Evolutionary conservation across 1,140 invertebrate species (phyloP).

Genomic region (Leptestheria dahalacensis): DNA sequence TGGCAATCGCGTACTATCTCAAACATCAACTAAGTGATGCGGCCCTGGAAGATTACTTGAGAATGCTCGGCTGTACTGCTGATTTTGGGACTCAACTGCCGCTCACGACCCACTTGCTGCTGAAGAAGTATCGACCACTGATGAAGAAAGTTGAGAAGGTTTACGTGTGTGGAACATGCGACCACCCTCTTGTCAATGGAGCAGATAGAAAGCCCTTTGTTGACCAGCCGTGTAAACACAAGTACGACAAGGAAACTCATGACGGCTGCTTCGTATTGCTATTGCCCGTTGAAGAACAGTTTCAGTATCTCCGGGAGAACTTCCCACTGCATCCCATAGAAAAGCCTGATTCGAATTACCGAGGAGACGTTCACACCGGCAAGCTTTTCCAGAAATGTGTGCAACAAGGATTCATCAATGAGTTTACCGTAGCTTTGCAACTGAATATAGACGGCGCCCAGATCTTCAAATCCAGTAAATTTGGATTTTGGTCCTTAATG

Average conservation of each 20-base stretch:
- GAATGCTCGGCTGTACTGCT: neutral
- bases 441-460: slow-evolving; percentile 4
- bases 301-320: neutral
- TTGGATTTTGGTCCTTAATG: slow-evolving; percentile 3
- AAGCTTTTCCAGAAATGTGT: neutral
- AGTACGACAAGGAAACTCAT: neutral
- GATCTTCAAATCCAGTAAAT: neutral
- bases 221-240: neutral
- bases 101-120: neutral
- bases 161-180: neutral
- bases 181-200: neutral
- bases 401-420: neutral
- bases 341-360: neutral
- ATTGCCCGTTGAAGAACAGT: neutral
- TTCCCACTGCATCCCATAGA: neutral
- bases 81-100: neutral
- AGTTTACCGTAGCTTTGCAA: neutral
- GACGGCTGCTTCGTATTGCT: neutral
- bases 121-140: neutral
- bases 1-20: neutral
- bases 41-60: neutral
- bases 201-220: neutral
- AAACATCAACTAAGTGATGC: neutral
- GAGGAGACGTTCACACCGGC: neutral
- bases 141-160: neutral